Conservation (phyloP, 1,140 invertebrate genomes). For the Eueides isabella region DNA sequence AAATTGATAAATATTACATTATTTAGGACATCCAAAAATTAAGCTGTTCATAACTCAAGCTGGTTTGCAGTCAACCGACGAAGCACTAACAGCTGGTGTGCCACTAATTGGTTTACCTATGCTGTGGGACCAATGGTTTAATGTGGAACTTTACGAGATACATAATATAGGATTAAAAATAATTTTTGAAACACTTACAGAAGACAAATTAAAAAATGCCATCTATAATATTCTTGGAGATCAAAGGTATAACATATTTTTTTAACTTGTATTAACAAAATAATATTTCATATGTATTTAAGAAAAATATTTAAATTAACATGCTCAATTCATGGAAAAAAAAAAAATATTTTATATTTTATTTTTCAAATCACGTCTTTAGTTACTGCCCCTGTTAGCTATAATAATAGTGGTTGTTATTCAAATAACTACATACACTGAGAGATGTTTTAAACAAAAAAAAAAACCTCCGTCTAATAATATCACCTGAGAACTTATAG, state of each 20-base stretch:
- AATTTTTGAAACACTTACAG: conserved; percentile 55
- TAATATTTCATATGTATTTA: too few species aligned
- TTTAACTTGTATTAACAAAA: too few species aligned
- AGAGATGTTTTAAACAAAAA: too few species aligned
- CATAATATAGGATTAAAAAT: conserved; percentile 29
- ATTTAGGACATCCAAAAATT: not conserved
- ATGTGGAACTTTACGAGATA: conserved; percentile 28
- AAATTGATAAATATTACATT: not conserved
- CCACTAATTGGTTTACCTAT: conserved; percentile 42
- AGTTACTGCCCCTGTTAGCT: too few species aligned
- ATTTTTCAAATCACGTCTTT: too few species aligned
- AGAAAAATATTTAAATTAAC: too few species aligned
- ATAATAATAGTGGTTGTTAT: too few species aligned
- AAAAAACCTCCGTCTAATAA: too few species aligned
- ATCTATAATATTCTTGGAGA: conserved; percentile 23
- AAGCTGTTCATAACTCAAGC: conserved; percentile 4
- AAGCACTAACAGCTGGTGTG: not conserved
- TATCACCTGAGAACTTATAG: too few species aligned
- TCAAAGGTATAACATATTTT: conserved; percentile 12
- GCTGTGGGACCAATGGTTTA: conserved; percentile 47
- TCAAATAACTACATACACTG: too few species aligned
- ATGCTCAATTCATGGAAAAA: too few species aligned
- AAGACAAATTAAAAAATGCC: conserved; percentile 70
- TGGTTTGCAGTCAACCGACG: not conserved
- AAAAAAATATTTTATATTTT: too few species aligned